These are phyloP conservation scores for Agrochola lota DNA, from an alignment of 2,888 invertebrate genomes.

Conservation along the genomic window DNA sequence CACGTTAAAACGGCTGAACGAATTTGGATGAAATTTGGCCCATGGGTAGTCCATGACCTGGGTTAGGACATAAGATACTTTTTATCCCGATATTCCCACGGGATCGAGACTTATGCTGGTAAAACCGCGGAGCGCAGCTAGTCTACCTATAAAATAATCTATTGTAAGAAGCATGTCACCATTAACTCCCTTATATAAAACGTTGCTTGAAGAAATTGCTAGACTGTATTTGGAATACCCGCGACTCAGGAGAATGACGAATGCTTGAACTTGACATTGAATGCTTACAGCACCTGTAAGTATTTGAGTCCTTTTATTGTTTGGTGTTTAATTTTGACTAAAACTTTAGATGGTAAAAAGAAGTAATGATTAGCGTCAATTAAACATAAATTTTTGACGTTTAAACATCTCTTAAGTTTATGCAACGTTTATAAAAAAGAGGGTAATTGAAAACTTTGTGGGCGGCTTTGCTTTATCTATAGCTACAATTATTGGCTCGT, in stretches of 20 bases:
- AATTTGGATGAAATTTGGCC: too few species aligned
- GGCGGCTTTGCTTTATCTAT: not conserved
- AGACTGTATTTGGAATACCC: constrained; percentile 84
- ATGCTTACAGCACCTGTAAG: constrained; percentile 72
- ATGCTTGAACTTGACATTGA: constrained; percentile 83
- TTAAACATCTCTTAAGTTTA: too few species aligned
- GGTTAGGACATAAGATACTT: too few species aligned
- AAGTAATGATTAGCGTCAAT: too few species aligned
- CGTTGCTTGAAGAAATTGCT: constrained; percentile 79
- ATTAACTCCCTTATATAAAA: not conserved
- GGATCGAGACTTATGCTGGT: too few species aligned
- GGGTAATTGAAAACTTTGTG: not conserved
- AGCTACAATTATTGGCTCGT: not conserved
- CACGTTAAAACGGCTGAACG: too few species aligned
- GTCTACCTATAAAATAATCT: not conserved
- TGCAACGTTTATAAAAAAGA: too few species aligned
- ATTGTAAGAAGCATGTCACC: not conserved
- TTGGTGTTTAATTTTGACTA: constrained; percentile 7
- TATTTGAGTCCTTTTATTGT: constrained; percentile 79
- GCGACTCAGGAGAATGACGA: constrained; percentile 84
- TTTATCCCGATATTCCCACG: too few species aligned
- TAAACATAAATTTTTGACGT: too few species aligned
- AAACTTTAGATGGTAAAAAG: too few species aligned
- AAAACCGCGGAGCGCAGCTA: too few species aligned
- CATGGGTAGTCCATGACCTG: too few species aligned